These are phyloP conservation scores for Solea senegalensis DNA, from an alignment of 2,113 vertebrate genomes.

Conservation along the genomic window DNA sequence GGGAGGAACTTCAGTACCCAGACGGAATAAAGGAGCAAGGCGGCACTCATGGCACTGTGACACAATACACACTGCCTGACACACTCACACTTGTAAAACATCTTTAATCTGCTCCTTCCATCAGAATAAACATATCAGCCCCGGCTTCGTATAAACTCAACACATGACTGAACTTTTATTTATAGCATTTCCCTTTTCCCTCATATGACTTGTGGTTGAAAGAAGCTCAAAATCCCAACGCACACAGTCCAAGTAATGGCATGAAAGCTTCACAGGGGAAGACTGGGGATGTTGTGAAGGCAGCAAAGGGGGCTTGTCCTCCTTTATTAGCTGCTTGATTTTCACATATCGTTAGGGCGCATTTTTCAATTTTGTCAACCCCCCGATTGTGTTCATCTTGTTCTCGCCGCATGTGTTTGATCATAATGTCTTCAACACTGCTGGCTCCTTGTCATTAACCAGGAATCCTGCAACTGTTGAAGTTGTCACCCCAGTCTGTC, in stretches of 20 bases:
- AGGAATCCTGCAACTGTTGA: constrained; percentile 36
- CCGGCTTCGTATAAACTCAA: neutral
- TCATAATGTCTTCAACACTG: constrained; percentile 56
- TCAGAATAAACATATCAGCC: neutral
- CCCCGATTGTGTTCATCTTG: constrained; percentile 40
- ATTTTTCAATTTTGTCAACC: constrained; percentile 10
- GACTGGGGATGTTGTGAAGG: neutral
- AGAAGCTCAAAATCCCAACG: constrained; percentile 3
- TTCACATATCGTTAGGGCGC: constrained; percentile 18
- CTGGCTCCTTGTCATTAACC: constrained; percentile 52
- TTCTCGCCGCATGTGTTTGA: constrained; percentile 56
- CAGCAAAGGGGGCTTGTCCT: neutral
- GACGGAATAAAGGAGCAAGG: too few relatives aligned
- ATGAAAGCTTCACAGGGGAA: neutral
- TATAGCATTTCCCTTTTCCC: neutral
- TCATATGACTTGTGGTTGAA: constrained; percentile 2
- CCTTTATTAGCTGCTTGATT: constrained; percentile 48
- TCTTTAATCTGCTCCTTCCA: too few relatives aligned
- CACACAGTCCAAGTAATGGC: constrained; percentile 3
- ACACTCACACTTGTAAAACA: too few relatives aligned
- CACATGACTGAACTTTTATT: constrained; percentile 8
- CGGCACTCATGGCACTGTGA: too few relatives aligned
- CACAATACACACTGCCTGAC: neutral
- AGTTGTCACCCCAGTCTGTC: neutral
- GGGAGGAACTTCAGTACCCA: too few relatives aligned